Conservation (phyloP, 2,888 invertebrate genomes). For the Phortica okadai region DNA sequence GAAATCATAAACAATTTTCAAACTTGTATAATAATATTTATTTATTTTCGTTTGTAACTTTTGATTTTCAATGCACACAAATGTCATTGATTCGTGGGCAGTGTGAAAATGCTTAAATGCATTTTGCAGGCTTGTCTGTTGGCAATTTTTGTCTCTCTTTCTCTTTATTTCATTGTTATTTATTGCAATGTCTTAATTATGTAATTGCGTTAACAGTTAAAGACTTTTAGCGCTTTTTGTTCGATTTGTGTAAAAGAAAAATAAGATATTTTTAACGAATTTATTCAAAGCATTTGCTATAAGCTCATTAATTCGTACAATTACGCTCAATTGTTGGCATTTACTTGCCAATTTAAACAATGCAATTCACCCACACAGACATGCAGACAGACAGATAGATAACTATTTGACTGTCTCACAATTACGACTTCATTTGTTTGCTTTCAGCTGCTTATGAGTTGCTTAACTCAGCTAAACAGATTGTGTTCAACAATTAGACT, state of each 20-base stretch:
- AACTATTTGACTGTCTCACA: no score
- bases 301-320: no score
- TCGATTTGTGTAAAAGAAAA: no score
- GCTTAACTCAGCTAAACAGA: not conserved
- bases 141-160: not conserved
- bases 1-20: slow-evolving; percentile 64
- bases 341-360: no score
- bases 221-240: no score
- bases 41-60: not conserved
- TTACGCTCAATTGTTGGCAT: no score
- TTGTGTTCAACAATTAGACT: not conserved
- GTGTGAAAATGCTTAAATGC: slow-evolving; percentile 7
- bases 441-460: no score
- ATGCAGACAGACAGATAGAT: no score
- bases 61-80: not conserved
- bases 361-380: no score
- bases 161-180: not conserved
- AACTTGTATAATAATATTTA: slow-evolving; percentile 1
- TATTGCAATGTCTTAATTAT: slow-evolving; percentile 7
- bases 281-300: no score
- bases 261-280: no score
- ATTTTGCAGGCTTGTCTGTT: not conserved
- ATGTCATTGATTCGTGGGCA: slow-evolving; percentile 18
- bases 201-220: not conserved
- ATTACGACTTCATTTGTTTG: no score